Evolutionary conservation across 2,797 vertebrate genomes (phyloP).

Genomic region (Gadopsis bispinosus): DNA sequence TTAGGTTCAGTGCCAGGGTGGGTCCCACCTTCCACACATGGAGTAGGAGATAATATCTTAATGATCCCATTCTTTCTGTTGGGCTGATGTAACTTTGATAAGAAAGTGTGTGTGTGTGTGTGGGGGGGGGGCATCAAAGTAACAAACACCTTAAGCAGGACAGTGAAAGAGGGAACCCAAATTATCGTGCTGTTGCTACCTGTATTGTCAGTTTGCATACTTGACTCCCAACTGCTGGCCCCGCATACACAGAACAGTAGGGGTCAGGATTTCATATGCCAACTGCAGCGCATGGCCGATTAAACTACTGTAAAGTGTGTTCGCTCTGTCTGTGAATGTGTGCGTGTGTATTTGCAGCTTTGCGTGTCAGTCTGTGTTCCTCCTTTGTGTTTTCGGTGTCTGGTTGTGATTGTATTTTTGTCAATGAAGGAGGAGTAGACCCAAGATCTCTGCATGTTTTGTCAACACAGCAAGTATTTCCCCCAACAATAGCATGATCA

Average conservation of each 20-base stretch:
- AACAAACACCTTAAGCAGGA: slow-evolving; percentile 2
- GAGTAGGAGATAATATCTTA: slow-evolving; percentile 33
- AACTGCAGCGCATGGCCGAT: slow-evolving; percentile 34
- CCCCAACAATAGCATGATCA: slow-evolving; percentile 5
- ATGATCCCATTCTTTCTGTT: slow-evolving; percentile 27
- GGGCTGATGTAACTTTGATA: slow-evolving; percentile 16
- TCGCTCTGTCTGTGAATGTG: slow-evolving; percentile 27
- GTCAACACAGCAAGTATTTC: slow-evolving; percentile 42
- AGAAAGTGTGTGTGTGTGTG: background rate
- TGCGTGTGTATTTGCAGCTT: slow-evolving; percentile 1
- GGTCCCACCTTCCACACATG: slow-evolving; percentile 29
- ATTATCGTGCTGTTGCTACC: slow-evolving; percentile 4
- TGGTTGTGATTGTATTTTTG: slow-evolving; percentile 40
- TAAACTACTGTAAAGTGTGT: slow-evolving; percentile 9
- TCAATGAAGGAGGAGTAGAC: slow-evolving; percentile 26
- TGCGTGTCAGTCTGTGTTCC: slow-evolving; percentile 11
- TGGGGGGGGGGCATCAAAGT: slow-evolving; percentile 2
- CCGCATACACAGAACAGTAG: slow-evolving; percentile 75
- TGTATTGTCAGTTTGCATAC: slow-evolving; percentile 36
- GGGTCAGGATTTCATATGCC: slow-evolving; percentile 83
- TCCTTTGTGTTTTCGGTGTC: slow-evolving; percentile 34
- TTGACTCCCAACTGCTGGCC: slow-evolving; percentile 34
- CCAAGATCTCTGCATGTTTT: slow-evolving; percentile 32
- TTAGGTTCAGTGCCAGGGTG: slow-evolving; percentile 16
- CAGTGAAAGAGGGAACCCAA: background rate